These are phyloP conservation scores for Emydura subglobosa DNA, from an alignment of 2,113 vertebrate genomes.

Conservation along the genomic window DNA sequence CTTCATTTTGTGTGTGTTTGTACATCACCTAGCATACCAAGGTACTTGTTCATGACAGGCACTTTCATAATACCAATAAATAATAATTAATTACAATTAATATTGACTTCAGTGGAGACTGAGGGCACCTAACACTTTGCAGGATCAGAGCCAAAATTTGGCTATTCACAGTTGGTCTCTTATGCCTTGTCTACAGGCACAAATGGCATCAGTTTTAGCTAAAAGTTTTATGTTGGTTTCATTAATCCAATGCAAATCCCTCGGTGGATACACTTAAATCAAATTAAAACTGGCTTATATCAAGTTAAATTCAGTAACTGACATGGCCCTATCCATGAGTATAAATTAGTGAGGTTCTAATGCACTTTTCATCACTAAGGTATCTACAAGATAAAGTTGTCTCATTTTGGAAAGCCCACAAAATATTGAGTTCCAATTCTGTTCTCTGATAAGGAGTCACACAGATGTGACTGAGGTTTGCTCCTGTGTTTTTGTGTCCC, in stretches of 20 bases:
- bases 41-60: not conserved
- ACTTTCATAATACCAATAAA: not conserved
- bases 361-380: not conserved
- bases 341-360: slow-evolving; percentile 21
- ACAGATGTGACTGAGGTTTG: not conserved
- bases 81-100: not conserved
- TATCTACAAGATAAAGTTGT: slow-evolving; percentile 16
- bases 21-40: not conserved
- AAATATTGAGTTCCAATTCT: not conserved
- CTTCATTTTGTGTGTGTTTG: not conserved
- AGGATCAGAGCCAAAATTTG: not conserved
- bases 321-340: not conserved
- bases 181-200: not conserved
- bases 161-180: not conserved
- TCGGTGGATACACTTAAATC: not conserved
- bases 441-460: not conserved
- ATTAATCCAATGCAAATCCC: not conserved
- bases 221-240: not conserved
- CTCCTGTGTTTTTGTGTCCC: not conserved
- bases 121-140: not conserved
- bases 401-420: slow-evolving; percentile 24
- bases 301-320: slow-evolving; percentile 11
- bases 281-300: not conserved
- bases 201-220: slow-evolving; percentile 8
- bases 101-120: not conserved